These are phyloP conservation scores for Myrmecobius fasciatus DNA, from an alignment of 2,113 vertebrate genomes.

Conservation along the genomic window DNA sequence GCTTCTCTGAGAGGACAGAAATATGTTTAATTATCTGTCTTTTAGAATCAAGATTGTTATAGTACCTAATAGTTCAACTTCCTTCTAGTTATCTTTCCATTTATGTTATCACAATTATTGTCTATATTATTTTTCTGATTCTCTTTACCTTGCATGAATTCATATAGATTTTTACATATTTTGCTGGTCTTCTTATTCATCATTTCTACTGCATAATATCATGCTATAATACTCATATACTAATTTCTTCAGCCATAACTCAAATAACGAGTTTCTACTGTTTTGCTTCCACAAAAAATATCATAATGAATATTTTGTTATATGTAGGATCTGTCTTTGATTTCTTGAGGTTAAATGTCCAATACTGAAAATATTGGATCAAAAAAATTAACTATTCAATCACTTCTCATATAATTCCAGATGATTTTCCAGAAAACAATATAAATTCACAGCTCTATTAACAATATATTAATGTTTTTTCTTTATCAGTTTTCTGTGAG, in stretches of 20 bases:
- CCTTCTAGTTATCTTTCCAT: neutral
- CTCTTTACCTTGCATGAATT: neutral
- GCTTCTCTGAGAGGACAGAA: neutral
- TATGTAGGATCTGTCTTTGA: neutral
- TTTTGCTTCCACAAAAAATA: neutral
- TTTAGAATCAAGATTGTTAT: neutral
- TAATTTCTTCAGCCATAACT: neutral
- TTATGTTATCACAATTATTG: neutral
- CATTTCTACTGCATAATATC: neutral
- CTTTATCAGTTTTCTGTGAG: neutral
- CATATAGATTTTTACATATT: neutral
- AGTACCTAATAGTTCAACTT: neutral
- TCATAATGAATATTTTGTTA: neutral
- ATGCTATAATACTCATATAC: neutral
- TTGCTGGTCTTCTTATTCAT: neutral
- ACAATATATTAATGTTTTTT: neutral
- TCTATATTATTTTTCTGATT: neutral
- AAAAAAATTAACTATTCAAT: neutral
- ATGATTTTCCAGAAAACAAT: neutral
- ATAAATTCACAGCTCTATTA: neutral
- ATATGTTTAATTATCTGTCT: neutral
- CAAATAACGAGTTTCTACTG: neutral
- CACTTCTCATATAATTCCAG: neutral
- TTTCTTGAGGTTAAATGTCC: neutral
- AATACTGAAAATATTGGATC: neutral